Evolutionary conservation across 2,888 invertebrate genomes (phyloP), one percentile per base, ranked within the genome.

Genomic region (Eristalis intricaria): DNA sequence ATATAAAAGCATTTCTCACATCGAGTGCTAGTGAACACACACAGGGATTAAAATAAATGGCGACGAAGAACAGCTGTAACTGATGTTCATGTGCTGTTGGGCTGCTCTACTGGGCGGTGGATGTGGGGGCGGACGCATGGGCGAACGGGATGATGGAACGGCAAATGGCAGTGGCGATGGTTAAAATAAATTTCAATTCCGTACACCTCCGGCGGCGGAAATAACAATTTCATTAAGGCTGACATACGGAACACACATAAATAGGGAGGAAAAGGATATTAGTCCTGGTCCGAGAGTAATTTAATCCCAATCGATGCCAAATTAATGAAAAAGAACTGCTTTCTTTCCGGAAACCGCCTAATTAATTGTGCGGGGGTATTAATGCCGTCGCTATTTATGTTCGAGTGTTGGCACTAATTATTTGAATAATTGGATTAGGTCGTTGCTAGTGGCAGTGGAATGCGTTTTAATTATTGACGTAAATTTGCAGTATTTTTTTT

Each of bases 131-230:
- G 74, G 35, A 26, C 19, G n/a, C 38, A 56, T 38, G 19, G 60
- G 35, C 3, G 64, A 50, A 50, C 19, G 50, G 50, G 19, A 50
- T 50, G 50, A 50, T 50, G 50, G 50, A 50, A 19, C 60, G 64
- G 58, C 66, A 50, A n/a, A 61, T 13, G 50, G 66, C 40, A 50
- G 50, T 66, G 73, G 50, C 50, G 50, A 50, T 74, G 63, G 79
- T 80, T 76, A 76, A 87, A 87, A 87, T 87, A 87, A 87, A 87
- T 87, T 87, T 84, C 84, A 87, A 87, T 87, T 84, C 40, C 76
- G 58, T 75, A 80, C 84, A 84, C 84, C 87, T 71, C 75, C 73
- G 79, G 61, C 26, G 43, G 61, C 84, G 87, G 87, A 84, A 80
- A 87, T 84, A 87, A 87, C 87, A 87, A 87, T 84, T 87, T 84